phyloP scores from a whole-genome alignment of 2,888 invertebrate species.

The Caenorhabditis sp. region DNA sequence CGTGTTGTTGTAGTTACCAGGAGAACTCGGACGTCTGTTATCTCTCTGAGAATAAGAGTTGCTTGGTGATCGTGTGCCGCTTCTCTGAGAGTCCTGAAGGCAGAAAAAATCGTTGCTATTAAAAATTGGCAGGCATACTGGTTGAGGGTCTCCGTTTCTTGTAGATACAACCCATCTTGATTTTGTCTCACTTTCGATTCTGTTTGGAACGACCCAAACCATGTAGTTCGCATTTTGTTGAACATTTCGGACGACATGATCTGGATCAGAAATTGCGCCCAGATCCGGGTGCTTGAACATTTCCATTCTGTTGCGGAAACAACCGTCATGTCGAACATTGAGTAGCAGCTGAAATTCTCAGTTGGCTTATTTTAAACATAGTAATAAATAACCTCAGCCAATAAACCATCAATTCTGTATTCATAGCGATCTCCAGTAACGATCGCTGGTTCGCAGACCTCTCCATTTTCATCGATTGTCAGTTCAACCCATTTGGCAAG shows the following conservation, averaged over 20 bases:
- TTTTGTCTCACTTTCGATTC: background rate
- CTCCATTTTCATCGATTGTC: background rate
- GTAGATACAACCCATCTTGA: background rate
- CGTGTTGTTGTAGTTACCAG: background rate
- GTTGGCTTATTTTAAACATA: background rate
- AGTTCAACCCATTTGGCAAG: constrained; percentile 19
- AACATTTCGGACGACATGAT: background rate
- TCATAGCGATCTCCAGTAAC: background rate
- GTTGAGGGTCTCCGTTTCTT: background rate
- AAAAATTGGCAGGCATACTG: background rate
- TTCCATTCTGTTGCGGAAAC: background rate
- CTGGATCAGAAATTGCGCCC: background rate
- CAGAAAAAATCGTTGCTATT: too few relatives aligned
- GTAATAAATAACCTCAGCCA: background rate
- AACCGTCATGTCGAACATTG: background rate
- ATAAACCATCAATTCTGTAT: background rate
- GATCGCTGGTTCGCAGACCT: background rate
- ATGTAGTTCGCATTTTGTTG: background rate
- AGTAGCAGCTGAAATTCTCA: background rate
- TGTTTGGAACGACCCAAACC: background rate
- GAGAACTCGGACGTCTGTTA: background rate
- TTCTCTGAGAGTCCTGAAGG: background rate
- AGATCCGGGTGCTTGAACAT: background rate
- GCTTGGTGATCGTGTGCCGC: background rate
- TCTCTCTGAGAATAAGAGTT: background rate